Evolutionary conservation across 2,888 invertebrate genomes (phyloP), one percentile per base, ranked within the genome.

Genomic region (Drosophila birchii): DNA sequence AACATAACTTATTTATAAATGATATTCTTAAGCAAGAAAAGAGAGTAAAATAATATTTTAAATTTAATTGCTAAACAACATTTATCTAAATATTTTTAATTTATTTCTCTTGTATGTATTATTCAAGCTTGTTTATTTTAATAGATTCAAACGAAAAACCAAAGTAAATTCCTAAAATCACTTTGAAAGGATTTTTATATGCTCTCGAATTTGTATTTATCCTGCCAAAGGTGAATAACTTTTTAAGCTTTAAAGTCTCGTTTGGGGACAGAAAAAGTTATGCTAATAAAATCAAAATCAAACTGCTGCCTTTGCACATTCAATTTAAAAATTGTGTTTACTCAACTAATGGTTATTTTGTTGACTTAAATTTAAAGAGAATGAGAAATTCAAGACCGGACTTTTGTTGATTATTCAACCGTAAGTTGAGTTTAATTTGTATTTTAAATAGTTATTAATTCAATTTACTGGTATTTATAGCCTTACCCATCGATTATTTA

Each of bases 321-420:
- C 6, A 20, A 34, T 20, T 34, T 20, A 20, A 20, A 20, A 34
- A 36, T 20, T 9, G 16, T 51, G 36, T 51, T 51, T 36, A 23
- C 51, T 16, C 51, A 51, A 51, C 51, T 51, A 51, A 51, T 51
- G 34, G 34, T 11, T 51, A 51, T 36, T 51, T 51, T 51, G 51
- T 51, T 51, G 34, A 36, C 34, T 36, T 23, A 0, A 20, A 36
- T 36, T 51, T 51, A 51, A 51, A 23, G 16, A 47, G 26, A n/a
- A n/a, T n/a, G 39, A 5, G 18, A 34, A 51, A 9, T 51, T 20
- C 20, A 34, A 14, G 20, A 51, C 20, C 9, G 20, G 5, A 9
- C 16, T 16, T 20, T 51, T 9, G 14, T 9, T 9, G 20, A 20
- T 51, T 20, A 34, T 34, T 51, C 20, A 51, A 20, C 34, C 20